Base-by-base conservation (phyloP, 2,113 vertebrate genomes). In the Trichechus manatus region DNA sequence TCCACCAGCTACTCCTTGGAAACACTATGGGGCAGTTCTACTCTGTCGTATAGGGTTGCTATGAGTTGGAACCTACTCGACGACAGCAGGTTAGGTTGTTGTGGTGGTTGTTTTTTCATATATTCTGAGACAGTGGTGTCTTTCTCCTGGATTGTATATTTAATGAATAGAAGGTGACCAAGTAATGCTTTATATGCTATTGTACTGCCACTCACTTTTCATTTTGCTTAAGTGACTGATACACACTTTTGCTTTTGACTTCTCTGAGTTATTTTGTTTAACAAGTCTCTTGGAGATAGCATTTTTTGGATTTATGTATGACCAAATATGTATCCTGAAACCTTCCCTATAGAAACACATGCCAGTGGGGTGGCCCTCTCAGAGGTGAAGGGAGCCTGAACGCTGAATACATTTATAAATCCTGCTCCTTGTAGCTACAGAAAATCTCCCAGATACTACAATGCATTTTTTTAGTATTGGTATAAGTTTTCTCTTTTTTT, bases 41-140 rank as follows among this genome's bases (percentile, higher is more conserved):
- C 15, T 56, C 53, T 56, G 11, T 56, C 53, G 7, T 56, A 56
- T 56, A 56, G 53, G 53, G 53, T 56, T 56, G 10, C 53, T 56
- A 56, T 56, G 53, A 56, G 15, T 56, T 56, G 53, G 53, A 56
- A 56, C 13, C 15, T 56, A 56, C 13, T 56, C 15, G 13, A 56
- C 15, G 53, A 56, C 53, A 8, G 53, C 11, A 56, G 13, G 53
- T 56, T n/a, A n/a, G n/a, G n/a, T n/a, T n/a, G n/a, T n/a, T n/a
- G n/a, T n/a, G n/a, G n/a, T n/a, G n/a, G n/a, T 47, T 47, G 6
- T 47, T 47, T 47, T 47, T 9, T 47, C 6, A 47, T n/a, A 0
- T 2, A 2, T n/a, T 15, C 0, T 0, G 15, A 33, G 36, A 27
- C 27, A 5, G 1, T 1, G 31, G 15, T 36, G 15, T 6, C 70